Evolutionary conservation across 2,888 invertebrate species (phyloP).

Genomic region (Drosophila birchii): DNA sequence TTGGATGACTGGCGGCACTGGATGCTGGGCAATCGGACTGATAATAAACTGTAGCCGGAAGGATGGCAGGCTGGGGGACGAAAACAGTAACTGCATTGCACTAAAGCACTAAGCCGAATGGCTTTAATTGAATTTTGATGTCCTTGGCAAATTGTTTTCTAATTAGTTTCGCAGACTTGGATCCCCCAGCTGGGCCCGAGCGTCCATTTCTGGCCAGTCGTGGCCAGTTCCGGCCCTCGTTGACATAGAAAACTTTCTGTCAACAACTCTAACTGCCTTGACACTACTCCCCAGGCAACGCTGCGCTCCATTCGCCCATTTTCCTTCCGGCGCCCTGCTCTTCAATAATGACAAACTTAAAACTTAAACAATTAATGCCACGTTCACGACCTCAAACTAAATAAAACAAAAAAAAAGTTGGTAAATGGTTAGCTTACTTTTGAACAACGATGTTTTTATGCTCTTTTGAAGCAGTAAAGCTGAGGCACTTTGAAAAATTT

Average conservation of each 20-base stretch:
- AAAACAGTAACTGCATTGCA: slow-evolving; percentile 59
- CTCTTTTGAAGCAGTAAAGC: slow-evolving; percentile 5
- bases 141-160: slow-evolving; percentile 81
- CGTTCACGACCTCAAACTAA: slow-evolving; percentile 54
- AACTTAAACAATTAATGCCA: slow-evolving; percentile 81
- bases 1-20: slow-evolving; percentile 7
- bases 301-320: slow-evolving; percentile 9
- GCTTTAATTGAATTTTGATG: slow-evolving; percentile 80
- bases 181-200: slow-evolving; percentile 36
- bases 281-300: slow-evolving; percentile 26
- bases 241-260: slow-evolving; percentile 78
- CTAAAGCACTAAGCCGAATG: slow-evolving; percentile 75
- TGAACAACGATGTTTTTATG: slow-evolving; percentile 9
- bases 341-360: slow-evolving; percentile 72
- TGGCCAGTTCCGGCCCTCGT: slow-evolving; percentile 49
- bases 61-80: slow-evolving; percentile 22
- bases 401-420: slow-evolving; percentile 30
- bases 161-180: slow-evolving; percentile 70
- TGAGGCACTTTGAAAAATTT: neutral
- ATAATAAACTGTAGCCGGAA: slow-evolving; percentile 74
- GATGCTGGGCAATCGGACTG: slow-evolving; percentile 37
- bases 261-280: slow-evolving; percentile 60
- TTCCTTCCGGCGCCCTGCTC: slow-evolving; percentile 21
- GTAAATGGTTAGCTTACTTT: slow-evolving; percentile 7
- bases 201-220: slow-evolving; percentile 27